phyloP scores from a whole-genome alignment of 2,888 invertebrate species.

The Andrena flavipes region DNA sequence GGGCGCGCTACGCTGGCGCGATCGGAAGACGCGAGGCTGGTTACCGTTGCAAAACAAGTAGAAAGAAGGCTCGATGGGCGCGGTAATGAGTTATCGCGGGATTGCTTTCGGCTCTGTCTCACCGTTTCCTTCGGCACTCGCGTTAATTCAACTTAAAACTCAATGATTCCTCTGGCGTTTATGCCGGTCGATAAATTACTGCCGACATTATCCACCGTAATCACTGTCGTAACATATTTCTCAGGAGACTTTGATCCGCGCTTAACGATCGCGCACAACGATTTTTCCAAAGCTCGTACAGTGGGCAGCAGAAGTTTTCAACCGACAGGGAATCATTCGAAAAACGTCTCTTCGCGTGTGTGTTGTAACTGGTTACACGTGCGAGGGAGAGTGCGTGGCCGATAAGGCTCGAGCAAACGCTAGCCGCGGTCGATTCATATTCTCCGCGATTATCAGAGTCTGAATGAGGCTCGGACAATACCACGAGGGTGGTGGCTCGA shows the following conservation, averaged over 20 bases:
- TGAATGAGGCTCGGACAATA: conserved; percentile 63
- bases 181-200: conserved; percentile 19
- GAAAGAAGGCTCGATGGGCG: conserved; percentile 57
- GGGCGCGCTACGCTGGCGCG: conserved; percentile 55
- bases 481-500: conserved; percentile 13
- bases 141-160: background rate
- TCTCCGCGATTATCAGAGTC: conserved; percentile 59
- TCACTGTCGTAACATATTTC: conserved; percentile 15
- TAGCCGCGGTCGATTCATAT: conserved; percentile 55
- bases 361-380: background rate
- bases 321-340: conserved; percentile 11
- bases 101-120: conserved; percentile 23
- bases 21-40: conserved; percentile 33
- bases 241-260: conserved; percentile 14
- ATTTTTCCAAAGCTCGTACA: background rate
- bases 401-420: conserved; percentile 56
- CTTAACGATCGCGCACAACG: background rate
- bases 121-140: background rate
- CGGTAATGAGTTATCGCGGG: conserved; percentile 55
- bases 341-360: background rate
- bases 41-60: conserved; percentile 25
- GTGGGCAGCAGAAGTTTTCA: background rate
- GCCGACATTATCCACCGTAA: conserved; percentile 19
- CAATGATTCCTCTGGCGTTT: conserved; percentile 2
- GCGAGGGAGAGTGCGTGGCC: conserved; percentile 12